Conservation (phyloP, 2,888 invertebrate species). For the Lasioglossum calceatum region DNA sequence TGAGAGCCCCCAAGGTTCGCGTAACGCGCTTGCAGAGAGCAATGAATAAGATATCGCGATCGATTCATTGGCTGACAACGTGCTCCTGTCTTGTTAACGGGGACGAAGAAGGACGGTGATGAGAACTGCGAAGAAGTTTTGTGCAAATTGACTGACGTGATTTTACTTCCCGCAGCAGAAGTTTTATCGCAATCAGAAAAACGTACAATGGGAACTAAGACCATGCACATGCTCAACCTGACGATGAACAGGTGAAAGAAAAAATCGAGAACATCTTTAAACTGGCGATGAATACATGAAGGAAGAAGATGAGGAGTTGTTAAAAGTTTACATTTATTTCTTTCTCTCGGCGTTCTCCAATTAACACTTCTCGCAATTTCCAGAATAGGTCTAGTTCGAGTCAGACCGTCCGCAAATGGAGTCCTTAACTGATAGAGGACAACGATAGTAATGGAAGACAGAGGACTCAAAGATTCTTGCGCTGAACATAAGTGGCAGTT, state of each 20-base stretch:
- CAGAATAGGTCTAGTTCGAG: neutral
- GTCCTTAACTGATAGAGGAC: conserved; percentile 11
- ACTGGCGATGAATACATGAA: neutral
- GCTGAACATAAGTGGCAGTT: conserved; percentile 8
- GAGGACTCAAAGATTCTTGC: conserved; percentile 10
- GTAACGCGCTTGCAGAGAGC: neutral
- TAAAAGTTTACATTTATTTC: neutral
- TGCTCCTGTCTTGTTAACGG: neutral
- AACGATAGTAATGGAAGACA: neutral
- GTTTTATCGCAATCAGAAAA: neutral
- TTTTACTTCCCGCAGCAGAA: neutral
- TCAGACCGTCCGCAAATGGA: neutral
- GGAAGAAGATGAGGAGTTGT: neutral
- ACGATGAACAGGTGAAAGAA: neutral
- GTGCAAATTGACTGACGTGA: neutral
- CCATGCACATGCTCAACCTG: neutral
- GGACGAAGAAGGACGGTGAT: neutral
- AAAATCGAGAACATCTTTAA: neutral
- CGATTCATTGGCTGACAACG: conserved; percentile 12
- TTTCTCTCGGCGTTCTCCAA: neutral
- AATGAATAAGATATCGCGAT: conserved; percentile 12
- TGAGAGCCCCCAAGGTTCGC: neutral
- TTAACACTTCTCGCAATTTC: neutral
- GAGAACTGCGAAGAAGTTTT: neutral
- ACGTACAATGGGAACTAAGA: neutral